Percentiles rank a stretch among this genome's conserved stretches.
phyloP scores from a whole-genome alignment of 2,113 vertebrate species.

The Charina bottae region DNA sequence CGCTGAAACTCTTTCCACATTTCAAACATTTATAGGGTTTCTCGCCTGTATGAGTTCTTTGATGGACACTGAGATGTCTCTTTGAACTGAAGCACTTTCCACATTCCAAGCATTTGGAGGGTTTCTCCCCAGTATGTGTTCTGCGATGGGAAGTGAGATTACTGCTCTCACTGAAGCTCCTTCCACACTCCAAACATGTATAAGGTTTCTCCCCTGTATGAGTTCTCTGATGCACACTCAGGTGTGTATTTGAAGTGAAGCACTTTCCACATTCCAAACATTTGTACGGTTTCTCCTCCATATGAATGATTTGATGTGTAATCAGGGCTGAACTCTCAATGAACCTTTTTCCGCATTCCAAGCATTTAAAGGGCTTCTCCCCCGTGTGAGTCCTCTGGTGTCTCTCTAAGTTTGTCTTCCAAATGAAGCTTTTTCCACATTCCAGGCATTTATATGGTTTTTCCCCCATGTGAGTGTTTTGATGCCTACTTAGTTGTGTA shows the following conservation, averaged over 20 bases:
- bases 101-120: neutral
- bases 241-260: neutral
- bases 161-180: neutral
- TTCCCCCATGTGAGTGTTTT: neutral
- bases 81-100: neutral
- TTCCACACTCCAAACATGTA: neutral
- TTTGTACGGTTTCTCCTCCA: neutral
- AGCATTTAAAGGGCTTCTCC: neutral
- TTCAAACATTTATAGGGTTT: neutral
- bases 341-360: neutral
- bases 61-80: neutral
- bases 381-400: neutral
- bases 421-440: neutral
- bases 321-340: neutral
- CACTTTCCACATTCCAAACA: neutral
- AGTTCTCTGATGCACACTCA: neutral
- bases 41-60: neutral
- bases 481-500: neutral
- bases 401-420: neutral
- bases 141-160: neutral
- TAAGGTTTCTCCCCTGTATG: neutral
- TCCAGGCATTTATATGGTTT: neutral
- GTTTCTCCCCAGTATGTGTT: neutral
- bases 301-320: neutral
- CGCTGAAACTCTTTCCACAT: neutral